These are phyloP conservation scores for Phaedon cochleariae DNA, from an alignment of 2,888 invertebrate genomes.

Conservation along the genomic window DNA sequence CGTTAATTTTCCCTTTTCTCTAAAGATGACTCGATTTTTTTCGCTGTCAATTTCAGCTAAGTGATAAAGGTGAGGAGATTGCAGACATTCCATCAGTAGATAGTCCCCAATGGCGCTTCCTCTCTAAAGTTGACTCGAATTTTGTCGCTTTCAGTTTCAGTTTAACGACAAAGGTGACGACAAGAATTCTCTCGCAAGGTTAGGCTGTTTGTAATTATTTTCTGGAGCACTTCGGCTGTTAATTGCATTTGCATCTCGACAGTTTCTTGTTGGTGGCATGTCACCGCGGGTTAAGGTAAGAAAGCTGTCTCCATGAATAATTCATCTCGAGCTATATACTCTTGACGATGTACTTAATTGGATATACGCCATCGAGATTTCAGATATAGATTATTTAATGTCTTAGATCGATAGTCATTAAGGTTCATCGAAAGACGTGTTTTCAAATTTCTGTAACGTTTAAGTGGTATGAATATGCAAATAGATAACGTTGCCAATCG, in stretches of 20 bases:
- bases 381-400: conserved; percentile 61
- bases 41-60: too few relatives aligned
- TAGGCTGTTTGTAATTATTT: conserved; percentile 60
- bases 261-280: conserved; percentile 62
- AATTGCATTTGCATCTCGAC: conserved; percentile 64
- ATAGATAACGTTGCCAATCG: conserved; percentile 17
- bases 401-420: conserved; percentile 57
- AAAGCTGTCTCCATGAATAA: conserved; percentile 62
- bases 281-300: conserved; percentile 62
- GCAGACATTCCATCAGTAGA: too few relatives aligned
- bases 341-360: conserved; percentile 60
- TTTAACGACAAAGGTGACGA: conserved; percentile 20
- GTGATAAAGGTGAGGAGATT: too few relatives aligned
- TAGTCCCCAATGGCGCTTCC: neutral
- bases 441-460: conserved; percentile 37
- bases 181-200: conserved; percentile 5
- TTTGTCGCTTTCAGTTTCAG: conserved; percentile 31
- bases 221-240: conserved; percentile 61
- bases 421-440: conserved; percentile 28
- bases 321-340: conserved; percentile 55
- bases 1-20: too few relatives aligned
- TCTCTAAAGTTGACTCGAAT: conserved; percentile 1
- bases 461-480: conserved; percentile 34
- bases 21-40: too few relatives aligned
- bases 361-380: conserved; percentile 60